These are phyloP conservation scores for Thecophora atra DNA, from an alignment of 2,888 invertebrate genomes.

Conservation along the genomic window DNA sequence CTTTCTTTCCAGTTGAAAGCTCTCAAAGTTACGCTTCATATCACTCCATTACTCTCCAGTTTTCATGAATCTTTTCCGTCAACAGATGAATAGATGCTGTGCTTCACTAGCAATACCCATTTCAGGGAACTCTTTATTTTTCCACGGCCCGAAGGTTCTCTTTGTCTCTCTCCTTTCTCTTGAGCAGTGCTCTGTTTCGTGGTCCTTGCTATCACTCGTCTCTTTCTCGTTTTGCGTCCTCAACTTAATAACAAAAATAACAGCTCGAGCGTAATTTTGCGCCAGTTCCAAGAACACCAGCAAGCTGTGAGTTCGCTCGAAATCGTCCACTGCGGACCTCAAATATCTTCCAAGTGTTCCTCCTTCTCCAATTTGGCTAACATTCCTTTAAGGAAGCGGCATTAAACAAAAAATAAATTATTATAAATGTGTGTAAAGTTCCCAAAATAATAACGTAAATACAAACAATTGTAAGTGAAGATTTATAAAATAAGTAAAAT, in stretches of 20 bases:
- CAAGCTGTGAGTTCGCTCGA: slow-evolving; percentile 53
- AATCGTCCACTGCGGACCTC: background rate
- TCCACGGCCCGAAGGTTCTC: background rate
- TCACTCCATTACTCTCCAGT: background rate
- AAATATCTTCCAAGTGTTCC: background rate
- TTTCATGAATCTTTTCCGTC: background rate
- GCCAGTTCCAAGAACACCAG: slow-evolving; percentile 58
- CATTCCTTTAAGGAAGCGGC: too few relatives aligned
- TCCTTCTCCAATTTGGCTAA: too few relatives aligned
- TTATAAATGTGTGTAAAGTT: too few relatives aligned
- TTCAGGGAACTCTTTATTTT: background rate
- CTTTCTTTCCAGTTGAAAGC: background rate
- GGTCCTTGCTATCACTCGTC: too few relatives aligned
- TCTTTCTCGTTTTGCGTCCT: background rate
- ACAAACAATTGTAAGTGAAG: too few relatives aligned
- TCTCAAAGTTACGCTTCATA: too few relatives aligned
- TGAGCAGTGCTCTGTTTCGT: too few relatives aligned
- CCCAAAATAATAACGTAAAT: too few relatives aligned
- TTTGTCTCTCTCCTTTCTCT: background rate
- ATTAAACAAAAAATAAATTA: too few relatives aligned
- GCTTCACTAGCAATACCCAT: too few relatives aligned
- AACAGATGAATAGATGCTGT: background rate
- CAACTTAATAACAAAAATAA: slow-evolving; percentile 27
- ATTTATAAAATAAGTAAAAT: too few relatives aligned
- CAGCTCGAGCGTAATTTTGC: slow-evolving; percentile 48